phyloP scores from a whole-genome alignment of 2,888 invertebrate species.

The Cactoblastis cactorum region DNA sequence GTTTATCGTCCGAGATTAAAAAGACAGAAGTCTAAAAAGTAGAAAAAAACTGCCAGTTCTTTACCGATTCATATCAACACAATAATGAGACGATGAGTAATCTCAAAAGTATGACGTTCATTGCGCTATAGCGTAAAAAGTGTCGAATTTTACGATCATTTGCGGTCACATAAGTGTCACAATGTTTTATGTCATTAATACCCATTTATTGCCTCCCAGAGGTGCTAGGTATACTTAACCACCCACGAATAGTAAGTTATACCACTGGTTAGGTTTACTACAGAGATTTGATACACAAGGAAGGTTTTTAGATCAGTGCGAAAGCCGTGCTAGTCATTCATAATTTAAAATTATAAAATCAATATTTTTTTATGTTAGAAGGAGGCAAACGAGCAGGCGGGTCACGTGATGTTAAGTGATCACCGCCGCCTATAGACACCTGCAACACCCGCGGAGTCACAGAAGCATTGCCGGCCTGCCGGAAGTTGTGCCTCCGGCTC shows the following conservation, averaged over 20 bases:
- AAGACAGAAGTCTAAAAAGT: too few species aligned
- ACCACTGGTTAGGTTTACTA: not conserved
- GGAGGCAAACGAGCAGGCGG: too few species aligned
- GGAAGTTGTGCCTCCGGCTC: too few species aligned
- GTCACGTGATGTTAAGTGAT: too few species aligned
- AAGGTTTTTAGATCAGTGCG: too few species aligned
- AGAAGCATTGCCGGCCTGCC: too few species aligned
- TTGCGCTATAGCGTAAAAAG: constrained; percentile 30
- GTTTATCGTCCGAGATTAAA: too few species aligned
- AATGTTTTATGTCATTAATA: constrained; percentile 43
- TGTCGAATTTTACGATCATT: constrained; percentile 52
- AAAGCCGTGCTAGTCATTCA: too few species aligned
- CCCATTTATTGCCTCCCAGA: constrained; percentile 36
- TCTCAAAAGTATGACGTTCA: constrained; percentile 19
- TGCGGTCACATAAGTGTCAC: constrained; percentile 46
- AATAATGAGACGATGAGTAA: constrained; percentile 22
- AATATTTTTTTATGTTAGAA: too few species aligned
- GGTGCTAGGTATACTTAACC: constrained; percentile 23
- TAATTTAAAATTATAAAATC: too few species aligned
- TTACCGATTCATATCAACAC: not conserved
- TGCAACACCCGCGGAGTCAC: too few species aligned
- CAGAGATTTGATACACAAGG: not conserved
- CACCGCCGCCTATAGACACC: too few species aligned
- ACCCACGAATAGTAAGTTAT: constrained; percentile 3
- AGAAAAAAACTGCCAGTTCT: not conserved